phyloP scores from a whole-genome alignment of 2,888 invertebrate genomes.

The Philopedon plagiatum region DNA sequence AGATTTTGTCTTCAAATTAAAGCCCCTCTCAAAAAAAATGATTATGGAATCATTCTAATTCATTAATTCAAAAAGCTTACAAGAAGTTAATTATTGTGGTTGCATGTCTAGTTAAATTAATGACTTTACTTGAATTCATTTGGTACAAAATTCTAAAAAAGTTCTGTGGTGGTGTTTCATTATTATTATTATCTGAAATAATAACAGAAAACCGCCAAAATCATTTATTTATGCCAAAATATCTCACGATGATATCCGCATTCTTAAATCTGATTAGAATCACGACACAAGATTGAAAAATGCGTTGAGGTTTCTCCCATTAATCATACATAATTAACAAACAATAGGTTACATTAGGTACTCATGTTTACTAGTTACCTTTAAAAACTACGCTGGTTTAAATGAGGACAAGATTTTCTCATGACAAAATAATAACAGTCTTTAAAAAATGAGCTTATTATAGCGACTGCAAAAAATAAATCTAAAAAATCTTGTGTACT shows the following conservation, averaged over 20 bases:
- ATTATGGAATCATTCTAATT: too few relatives aligned
- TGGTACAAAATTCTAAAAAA: too few relatives aligned
- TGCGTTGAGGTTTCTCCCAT: slow-evolving; percentile 37
- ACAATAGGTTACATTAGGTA: slow-evolving; percentile 32
- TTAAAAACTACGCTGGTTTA: slow-evolving; percentile 1
- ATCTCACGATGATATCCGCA: slow-evolving; percentile 18
- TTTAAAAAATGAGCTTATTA: too few relatives aligned
- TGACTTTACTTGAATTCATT: too few relatives aligned
- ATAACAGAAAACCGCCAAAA: not conserved
- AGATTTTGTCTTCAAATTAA: too few relatives aligned
- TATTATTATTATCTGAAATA: not conserved
- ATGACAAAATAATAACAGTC: not conserved
- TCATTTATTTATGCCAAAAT: slow-evolving; percentile 33
- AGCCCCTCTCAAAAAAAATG: too few relatives aligned
- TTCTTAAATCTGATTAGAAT: slow-evolving; percentile 29
- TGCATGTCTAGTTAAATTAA: too few relatives aligned
- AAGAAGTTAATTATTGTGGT: too few relatives aligned
- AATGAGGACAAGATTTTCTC: slow-evolving; percentile 21
- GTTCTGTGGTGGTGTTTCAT: not conserved
- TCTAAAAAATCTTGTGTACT: too few relatives aligned
- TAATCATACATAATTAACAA: slow-evolving; percentile 47
- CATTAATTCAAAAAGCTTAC: too few relatives aligned
- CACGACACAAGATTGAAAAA: slow-evolving; percentile 38
- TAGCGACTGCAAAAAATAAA: too few relatives aligned
- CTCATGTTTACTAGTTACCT: slow-evolving; percentile 13